Percentiles rank a stretch among this genome's conserved stretches.
phyloP scores from a whole-genome alignment of 2,797 vertebrate species.

The Hapalemur alaotrensis region DNA sequence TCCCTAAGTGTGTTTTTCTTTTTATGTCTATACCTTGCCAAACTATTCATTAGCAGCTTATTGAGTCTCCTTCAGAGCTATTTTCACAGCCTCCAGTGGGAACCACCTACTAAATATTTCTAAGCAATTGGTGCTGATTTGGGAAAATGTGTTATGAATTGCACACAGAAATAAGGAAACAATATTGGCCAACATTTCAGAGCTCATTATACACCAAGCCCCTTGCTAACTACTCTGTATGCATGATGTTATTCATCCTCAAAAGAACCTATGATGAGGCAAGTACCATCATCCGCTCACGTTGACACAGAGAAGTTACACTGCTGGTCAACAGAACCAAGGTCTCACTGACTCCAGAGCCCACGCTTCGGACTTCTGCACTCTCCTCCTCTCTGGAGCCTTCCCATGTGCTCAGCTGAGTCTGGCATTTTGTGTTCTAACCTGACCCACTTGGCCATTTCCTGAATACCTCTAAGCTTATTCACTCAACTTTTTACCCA shows the following conservation, averaged over 20 bases:
- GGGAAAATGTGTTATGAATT: conserved; percentile 6
- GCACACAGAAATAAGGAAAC: background rate
- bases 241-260: background rate
- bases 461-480: background rate
- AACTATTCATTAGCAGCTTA: background rate
- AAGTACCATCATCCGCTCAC: background rate
- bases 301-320: background rate
- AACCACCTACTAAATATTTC: background rate
- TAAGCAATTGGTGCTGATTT: background rate
- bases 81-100: background rate
- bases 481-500: background rate
- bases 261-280: background rate
- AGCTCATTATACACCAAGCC: background rate
- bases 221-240: background rate
- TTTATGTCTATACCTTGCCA: background rate
- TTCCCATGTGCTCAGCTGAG: background rate
- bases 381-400: background rate
- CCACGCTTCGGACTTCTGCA: background rate
- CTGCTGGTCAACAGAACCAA: background rate
- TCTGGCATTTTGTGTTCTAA: background rate
- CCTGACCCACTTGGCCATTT: accelerated
- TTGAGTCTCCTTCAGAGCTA: background rate
- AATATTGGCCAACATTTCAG: background rate
- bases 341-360: background rate
- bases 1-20: background rate